Base-by-base conservation (phyloP, 2,888 invertebrate species). In the Plagodis pulveraria region DNA sequence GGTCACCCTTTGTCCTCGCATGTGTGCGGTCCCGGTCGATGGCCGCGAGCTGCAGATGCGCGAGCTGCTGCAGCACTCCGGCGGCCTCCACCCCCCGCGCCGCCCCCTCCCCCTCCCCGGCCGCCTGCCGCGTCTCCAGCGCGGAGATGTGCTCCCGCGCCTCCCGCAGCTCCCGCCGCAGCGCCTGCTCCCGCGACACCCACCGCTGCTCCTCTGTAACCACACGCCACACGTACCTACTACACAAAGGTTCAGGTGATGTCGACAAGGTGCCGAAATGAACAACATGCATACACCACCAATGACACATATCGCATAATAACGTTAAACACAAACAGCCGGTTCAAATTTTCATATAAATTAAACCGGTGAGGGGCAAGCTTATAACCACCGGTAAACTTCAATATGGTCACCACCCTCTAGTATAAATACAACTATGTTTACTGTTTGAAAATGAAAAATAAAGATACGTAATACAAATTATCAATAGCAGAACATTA, bases 191-290 rank as follows among this genome's bases (percentile, higher is more conserved):
- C 48, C 92, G 89, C 0, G 67, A 42, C 56, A 84, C 72, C 91
- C 92, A 92, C 22, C 90, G 87, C 33, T 83, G 82, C 72, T 91
- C 88, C 82, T 89, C 91, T 91, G 70, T 0, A 52, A 52, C 9
- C 36, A 38, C 9, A 32, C 5, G 38, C 38, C 8, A 38, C 5
- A 9, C 9, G 2, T 0, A 9, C 1, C 38, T 9, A 9, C 2
- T 9, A 9, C 38, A 22, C 2, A 22, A 22, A 1, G 38, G 38
- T 2, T 9, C 8, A 38, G 38, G 9, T 9, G 38, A 6, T 9
- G 38, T 8, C 38, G 9, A 6, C 5, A 9, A 1, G 38, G 1
- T 77, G 22, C 22, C 22, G 22, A 4, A 4, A 2, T 1, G 22
- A 4, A 22, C 22, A 22, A 22, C 4, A 4, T 22, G 4, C 22